Evolutionary conservation across 92 coral and sea anemone species (phyloP), one percentile per base, ranked within the genome.

Genomic region (Diadumene lineata): DNA sequence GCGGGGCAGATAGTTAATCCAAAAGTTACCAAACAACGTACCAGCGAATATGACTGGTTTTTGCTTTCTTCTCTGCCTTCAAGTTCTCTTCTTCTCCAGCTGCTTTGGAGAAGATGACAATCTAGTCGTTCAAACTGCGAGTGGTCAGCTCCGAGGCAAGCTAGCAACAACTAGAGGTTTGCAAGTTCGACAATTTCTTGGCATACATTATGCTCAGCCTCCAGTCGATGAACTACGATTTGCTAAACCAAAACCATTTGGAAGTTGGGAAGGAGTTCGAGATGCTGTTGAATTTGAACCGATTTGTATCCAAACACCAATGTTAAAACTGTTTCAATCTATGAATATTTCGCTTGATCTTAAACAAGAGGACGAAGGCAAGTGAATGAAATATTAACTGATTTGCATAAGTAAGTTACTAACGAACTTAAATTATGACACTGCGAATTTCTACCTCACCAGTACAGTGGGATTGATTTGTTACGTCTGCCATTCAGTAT

Each of bases 241-340:
- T 66, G 55, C 70, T 66, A 22, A 24, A 18, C 70, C 70, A 31
- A 38, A 0, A n/a, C 70, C 70, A 7, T 50, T 29, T 66, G 25
- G 34, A 21, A 31, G 55, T 11, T 69, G 74, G 74, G 7, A 51
- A 16, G 74, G 18, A 19, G 74, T 69, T 18, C 17, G 43, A 51
- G 74, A 46, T 23, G 74, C 74, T 0, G 60, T 11, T 50, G 23
- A 69, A 11, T 69, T 46, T 48, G 74, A 61, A 43, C 33, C 60
- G 7, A 28, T n/a, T 6, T 69, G 75, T 48, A 60, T 61, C 1
- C 75, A 69, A 53, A 10, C 27, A 0, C 25, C 22, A 13, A 34
- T 67, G 72, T 19, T 19, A 28, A 22, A 63, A 7, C 0, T 29
- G 21, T 27, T 27, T 24, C 28, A 31, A 1, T 16, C 43, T 1